phyloP scores from a whole-genome alignment of 2,888 invertebrate species.

The Corythucha ciliata region DNA sequence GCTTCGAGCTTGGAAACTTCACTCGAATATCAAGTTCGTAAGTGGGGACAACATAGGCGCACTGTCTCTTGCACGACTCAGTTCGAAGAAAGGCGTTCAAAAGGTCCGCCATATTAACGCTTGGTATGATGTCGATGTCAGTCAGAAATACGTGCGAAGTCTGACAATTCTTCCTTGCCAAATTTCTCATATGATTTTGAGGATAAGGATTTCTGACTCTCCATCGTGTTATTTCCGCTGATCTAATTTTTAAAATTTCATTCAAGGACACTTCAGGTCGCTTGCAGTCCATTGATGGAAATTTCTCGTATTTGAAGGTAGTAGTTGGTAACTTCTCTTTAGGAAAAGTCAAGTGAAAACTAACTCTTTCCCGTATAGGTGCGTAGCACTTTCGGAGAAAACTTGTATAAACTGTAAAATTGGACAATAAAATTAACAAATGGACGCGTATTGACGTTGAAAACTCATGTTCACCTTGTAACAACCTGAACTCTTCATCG shows the following conservation, averaged over 20 bases:
- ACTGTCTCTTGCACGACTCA: conserved; percentile 48
- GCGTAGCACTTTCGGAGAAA: conserved; percentile 68
- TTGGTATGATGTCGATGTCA: conserved; percentile 82
- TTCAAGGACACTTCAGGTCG: conserved; percentile 56
- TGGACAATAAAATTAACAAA: not conserved
- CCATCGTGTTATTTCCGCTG: conserved; percentile 60
- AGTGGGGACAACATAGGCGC: conserved; percentile 84
- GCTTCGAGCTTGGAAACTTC: conserved; percentile 70
- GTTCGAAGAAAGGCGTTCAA: conserved; percentile 56
- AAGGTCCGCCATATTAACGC: conserved; percentile 57
- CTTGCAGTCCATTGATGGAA: conserved; percentile 48
- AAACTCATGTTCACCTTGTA: conserved; percentile 44
- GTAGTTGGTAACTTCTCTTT: conserved; percentile 46
- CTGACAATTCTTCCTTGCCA: conserved; percentile 77
- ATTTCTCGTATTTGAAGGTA: conserved; percentile 38
- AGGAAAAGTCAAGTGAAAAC: conserved; percentile 66
- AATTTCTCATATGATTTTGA: conserved; percentile 79
- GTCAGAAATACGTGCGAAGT: conserved; percentile 65
- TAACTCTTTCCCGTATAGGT: conserved; percentile 60
- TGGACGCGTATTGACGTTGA: not conserved
- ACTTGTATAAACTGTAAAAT: conserved; percentile 49
- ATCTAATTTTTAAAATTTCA: conserved; percentile 51
- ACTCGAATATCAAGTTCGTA: conserved; percentile 76
- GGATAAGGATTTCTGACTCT: conserved; percentile 69
- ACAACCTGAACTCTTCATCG: conserved; percentile 62